A percentile compares a stretch with the other conserved stretches of the same genome.
phyloP scores from a whole-genome alignment of 2,113 vertebrate genomes.

The Lota lota region DNA sequence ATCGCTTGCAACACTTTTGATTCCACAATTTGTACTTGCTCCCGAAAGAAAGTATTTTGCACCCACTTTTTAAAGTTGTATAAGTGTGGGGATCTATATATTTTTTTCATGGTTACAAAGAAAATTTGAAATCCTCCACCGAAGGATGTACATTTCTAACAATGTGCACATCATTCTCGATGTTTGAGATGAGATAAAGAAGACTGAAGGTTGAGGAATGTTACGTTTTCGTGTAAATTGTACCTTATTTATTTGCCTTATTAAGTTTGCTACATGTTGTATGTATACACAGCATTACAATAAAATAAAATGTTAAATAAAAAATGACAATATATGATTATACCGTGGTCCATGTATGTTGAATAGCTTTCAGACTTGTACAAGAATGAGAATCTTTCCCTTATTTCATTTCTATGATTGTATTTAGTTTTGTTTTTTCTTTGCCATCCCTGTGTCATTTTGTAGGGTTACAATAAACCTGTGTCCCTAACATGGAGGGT shows the following conservation, averaged over 20 bases:
- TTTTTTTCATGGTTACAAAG: slow-evolving; percentile 61
- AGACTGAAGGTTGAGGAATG: slow-evolving; percentile 74
- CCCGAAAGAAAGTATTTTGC: slow-evolving; percentile 46
- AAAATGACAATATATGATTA: slow-evolving; percentile 65
- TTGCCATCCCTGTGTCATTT: slow-evolving; percentile 67
- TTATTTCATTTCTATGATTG: slow-evolving; percentile 36
- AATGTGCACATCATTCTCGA: slow-evolving; percentile 80
- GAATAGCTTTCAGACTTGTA: slow-evolving; percentile 62
- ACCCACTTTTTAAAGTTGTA: slow-evolving; percentile 62
- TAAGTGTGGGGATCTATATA: slow-evolving; percentile 57
- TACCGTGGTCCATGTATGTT: slow-evolving; percentile 70
- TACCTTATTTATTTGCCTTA: slow-evolving; percentile 92
- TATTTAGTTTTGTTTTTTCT: slow-evolving; percentile 52
- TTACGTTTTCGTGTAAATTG: slow-evolving; percentile 83
- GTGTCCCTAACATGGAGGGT: slow-evolving; percentile 45
- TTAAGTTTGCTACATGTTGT: slow-evolving; percentile 86
- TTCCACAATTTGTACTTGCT: no score
- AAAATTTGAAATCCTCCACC: slow-evolving; percentile 57
- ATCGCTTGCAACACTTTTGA: slow-evolving; percentile 37
- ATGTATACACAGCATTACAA: slow-evolving; percentile 81
- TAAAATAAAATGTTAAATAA: slow-evolving; percentile 69
- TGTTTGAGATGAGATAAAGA: slow-evolving; percentile 59
- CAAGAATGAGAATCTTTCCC: slow-evolving; percentile 49
- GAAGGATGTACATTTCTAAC: slow-evolving; percentile 75
- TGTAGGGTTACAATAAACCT: slow-evolving; percentile 76